Conservation (phyloP, 2,888 invertebrate genomes). For the Xestoiulus laeticollis region DNA sequence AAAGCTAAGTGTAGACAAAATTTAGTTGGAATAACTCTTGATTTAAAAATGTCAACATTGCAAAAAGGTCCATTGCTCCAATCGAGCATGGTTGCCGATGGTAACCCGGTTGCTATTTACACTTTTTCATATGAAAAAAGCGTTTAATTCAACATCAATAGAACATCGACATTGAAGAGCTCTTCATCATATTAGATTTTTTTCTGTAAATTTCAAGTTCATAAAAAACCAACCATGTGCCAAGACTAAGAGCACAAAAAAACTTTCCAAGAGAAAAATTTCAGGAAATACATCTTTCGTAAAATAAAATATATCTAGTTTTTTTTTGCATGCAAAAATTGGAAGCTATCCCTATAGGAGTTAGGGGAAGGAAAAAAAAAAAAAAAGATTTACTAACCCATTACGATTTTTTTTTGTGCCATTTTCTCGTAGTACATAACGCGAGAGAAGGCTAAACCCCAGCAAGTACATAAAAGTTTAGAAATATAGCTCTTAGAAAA, state of each 20-base stretch:
- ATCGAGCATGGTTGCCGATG: neutral
- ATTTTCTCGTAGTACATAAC: neutral
- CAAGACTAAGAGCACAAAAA: neutral
- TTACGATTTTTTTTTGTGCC: neutral
- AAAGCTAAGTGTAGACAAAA: too few relatives aligned
- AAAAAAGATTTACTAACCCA: conserved; percentile 34
- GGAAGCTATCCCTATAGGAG: neutral
- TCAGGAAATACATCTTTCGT: neutral
- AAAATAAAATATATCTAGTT: neutral
- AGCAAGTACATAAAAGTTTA: neutral
- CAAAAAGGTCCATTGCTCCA: too few relatives aligned
- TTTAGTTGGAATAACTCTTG: too few relatives aligned
- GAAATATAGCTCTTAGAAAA: conserved; percentile 32
- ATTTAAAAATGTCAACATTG: too few relatives aligned
- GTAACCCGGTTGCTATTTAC: neutral
- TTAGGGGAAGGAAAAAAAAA: neutral
- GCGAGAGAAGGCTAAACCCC: neutral
- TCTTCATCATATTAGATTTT: neutral
- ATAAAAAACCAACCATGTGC: neutral
- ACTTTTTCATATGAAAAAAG: neutral
- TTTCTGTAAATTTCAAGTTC: neutral
- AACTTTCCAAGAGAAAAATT: neutral
- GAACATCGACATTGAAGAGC: neutral
- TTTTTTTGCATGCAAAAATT: conserved; percentile 4
- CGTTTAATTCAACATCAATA: neutral